Evolutionary conservation across 2,888 invertebrate species (phyloP), one percentile per base, ranked within the genome.

Genomic region (Mylabris sibirica): DNA sequence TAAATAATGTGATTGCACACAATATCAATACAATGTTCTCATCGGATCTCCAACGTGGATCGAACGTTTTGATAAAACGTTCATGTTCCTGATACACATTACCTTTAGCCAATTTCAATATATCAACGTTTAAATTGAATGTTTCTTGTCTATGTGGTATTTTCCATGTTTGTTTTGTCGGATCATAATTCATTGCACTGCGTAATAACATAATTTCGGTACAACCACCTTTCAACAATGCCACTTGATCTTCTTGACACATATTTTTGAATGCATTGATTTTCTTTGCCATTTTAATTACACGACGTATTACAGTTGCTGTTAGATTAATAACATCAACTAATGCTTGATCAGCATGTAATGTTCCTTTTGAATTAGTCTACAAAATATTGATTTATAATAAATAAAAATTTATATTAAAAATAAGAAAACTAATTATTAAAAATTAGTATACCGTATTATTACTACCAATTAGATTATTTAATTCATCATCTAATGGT

Each of bases 201-300:
- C 97, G 88, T 64, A 99, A 88, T 68, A 99, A 93, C 91, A 99
- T 93, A 91, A 99, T 94, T 86, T 99, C 98, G 61, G 96, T 97
- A 81, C 97, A 97, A 1, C 98, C 97, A 0, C 97, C 97, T 84
- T 97, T 97, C 9, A 97, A 84, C 12, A 96, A 86, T 5, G 90
- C 90, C 69, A 96, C 91, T 86, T 98, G 98, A 84, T 98, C 98
- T 77, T 95, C 96, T 80, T 97, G 96, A 81, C 96, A 95, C 90
- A 99, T 93, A 79, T 93, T 93, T 82, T 94, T 94, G 85, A 99
- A 99, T 2, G 95, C 94, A 80, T 90, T 92, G 63, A 94, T 93
- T 82, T 92, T 93, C 81, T 94, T 94, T 0, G 93, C 91, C 92
- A 93, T 93, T 84, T 93, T 93, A 79, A 93, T 93, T 65, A 94